These are phyloP conservation scores for Macrosoma leucophasiata DNA, from an alignment of 2,888 invertebrate genomes.

Conservation along the genomic window DNA sequence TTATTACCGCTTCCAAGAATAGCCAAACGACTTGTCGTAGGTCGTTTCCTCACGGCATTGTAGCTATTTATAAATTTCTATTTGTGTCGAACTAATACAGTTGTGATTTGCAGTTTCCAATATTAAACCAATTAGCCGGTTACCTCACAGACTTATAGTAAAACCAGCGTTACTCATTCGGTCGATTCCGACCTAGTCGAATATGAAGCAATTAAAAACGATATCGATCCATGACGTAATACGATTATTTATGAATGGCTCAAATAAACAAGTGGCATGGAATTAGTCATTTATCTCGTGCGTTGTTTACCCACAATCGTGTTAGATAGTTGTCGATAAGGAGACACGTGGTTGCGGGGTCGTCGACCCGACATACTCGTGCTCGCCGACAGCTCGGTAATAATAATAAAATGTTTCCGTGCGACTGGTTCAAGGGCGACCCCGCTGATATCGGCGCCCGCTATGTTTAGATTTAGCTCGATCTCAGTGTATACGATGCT, in stretches of 20 bases:
- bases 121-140: too few species aligned
- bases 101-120: too few species aligned
- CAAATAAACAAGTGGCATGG: slow-evolving; percentile 62
- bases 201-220: too few species aligned
- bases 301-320: slow-evolving; percentile 74
- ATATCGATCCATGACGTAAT: slow-evolving; percentile 54
- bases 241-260: slow-evolving; percentile 67
- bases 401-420: slow-evolving; percentile 77
- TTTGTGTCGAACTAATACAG: too few species aligned
- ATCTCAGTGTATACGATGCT: too few species aligned
- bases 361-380: slow-evolving; percentile 73
- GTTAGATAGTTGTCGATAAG: slow-evolving; percentile 77
- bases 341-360: slow-evolving; percentile 74
- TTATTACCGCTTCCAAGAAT: too few species aligned
- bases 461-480: slow-evolving; percentile 76
- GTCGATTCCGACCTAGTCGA: too few species aligned
- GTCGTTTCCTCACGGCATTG: too few species aligned
- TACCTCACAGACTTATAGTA: too few species aligned
- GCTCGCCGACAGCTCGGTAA: slow-evolving; percentile 75
- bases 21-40: too few species aligned
- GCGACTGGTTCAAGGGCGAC: slow-evolving; percentile 76
- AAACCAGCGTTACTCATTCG: too few species aligned
- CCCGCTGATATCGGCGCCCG: slow-evolving; percentile 75
- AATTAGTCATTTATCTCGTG: slow-evolving; percentile 75
- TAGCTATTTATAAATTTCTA: too few species aligned